Conservation (phyloP, 2,888 invertebrate species). For the Crossocerus cetratus region DNA sequence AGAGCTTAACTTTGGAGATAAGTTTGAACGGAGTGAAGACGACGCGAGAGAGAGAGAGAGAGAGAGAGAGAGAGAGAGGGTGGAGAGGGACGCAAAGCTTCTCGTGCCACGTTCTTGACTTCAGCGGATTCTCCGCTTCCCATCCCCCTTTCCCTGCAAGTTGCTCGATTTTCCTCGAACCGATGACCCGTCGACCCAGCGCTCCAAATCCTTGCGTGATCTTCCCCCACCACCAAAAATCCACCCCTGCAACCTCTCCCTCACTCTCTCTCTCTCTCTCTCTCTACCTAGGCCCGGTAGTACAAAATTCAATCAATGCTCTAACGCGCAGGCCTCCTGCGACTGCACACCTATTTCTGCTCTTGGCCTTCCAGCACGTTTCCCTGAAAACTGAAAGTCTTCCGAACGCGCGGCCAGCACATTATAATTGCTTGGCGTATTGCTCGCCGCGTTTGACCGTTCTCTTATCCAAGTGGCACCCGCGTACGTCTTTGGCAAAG, state of each 20-base stretch:
- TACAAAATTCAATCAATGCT: slow-evolving; percentile 68
- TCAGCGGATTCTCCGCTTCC: slow-evolving; percentile 24
- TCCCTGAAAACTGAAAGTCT: slow-evolving; percentile 19
- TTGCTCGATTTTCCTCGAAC: slow-evolving; percentile 38
- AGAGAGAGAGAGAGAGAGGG: too few relatives aligned
- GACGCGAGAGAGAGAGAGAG: slow-evolving; percentile 24
- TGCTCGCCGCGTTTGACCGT: too few relatives aligned
- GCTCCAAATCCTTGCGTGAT: slow-evolving; percentile 50
- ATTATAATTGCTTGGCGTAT: not conserved
- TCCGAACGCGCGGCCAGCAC: not conserved
- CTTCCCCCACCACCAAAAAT: slow-evolving; percentile 48
- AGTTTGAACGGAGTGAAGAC: slow-evolving; percentile 38
- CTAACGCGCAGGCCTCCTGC: slow-evolving; percentile 54
- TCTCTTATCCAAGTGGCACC: too few relatives aligned
- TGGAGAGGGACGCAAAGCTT: not conserved
- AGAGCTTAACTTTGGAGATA: slow-evolving; percentile 48
- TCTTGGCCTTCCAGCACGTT: slow-evolving; percentile 15
- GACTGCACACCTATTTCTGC: slow-evolving; percentile 39
- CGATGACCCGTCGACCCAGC: slow-evolving; percentile 44
- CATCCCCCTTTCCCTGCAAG: not conserved
- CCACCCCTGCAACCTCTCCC: slow-evolving; percentile 10
- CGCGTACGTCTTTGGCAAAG: too few relatives aligned
- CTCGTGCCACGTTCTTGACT: slow-evolving; percentile 41
- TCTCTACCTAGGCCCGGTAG: slow-evolving; percentile 38
- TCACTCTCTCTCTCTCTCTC: slow-evolving; percentile 26